These are phyloP conservation scores for Gasterosteus nipponicus DNA, from an alignment of 2,113 vertebrate genomes.

Conservation along the genomic window DNA sequence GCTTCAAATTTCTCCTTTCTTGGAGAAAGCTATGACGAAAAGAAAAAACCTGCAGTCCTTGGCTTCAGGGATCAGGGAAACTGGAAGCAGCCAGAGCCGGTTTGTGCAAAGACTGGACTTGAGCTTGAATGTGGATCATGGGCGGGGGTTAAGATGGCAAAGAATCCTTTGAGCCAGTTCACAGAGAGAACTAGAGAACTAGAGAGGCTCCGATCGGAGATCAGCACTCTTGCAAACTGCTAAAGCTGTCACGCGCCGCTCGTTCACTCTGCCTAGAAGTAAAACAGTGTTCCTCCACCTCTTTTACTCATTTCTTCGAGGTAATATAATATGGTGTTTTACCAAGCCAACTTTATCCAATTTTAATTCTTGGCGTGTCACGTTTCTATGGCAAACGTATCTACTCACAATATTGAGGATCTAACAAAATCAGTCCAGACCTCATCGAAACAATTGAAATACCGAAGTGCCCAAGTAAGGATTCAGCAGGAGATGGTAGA, in stretches of 20 bases:
- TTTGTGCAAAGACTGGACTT: background rate
- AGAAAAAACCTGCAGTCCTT: slow-evolving; percentile 39
- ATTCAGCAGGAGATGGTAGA: background rate
- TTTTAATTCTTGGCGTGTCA: background rate
- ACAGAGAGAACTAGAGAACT: background rate
- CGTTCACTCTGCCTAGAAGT: background rate
- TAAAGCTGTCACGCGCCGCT: background rate
- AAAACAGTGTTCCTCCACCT: background rate
- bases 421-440: background rate
- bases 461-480: background rate
- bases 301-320: too few relatives aligned
- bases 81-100: background rate
- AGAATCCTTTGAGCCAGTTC: slow-evolving; percentile 2
- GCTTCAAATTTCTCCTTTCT: slow-evolving; percentile 53
- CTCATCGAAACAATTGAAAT: background rate
- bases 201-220: background rate
- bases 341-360: too few relatives aligned
- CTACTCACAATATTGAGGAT: background rate
- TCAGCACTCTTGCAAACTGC: background rate
- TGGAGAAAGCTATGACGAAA: slow-evolving; percentile 42
- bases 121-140: background rate
- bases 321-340: too few relatives aligned
- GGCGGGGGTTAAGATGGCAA: slow-evolving; percentile 1
- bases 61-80: slow-evolving; percentile 6
- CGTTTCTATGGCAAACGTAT: background rate